phyloP scores from a whole-genome alignment of 2,888 invertebrate species.

The Bellardia pandia region DNA sequence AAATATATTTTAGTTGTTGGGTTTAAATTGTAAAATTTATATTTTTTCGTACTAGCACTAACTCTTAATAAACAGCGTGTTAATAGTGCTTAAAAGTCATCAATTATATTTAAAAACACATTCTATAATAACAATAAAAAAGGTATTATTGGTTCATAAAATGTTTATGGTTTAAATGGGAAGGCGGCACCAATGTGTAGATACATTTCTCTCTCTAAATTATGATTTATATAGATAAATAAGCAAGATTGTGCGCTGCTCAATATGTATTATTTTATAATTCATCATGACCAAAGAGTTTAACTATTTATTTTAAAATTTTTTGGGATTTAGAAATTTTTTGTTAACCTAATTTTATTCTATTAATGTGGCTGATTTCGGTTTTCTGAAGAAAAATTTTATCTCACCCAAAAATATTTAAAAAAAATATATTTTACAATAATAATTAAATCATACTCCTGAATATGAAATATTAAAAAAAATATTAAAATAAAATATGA shows the following conservation, averaged over 20 bases:
- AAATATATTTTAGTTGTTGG: conserved; percentile 18
- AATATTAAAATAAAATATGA: too few relatives aligned
- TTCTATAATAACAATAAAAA: conserved; percentile 15
- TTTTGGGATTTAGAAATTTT: background rate
- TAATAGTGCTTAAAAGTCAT: conserved; percentile 40
- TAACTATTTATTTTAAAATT: background rate
- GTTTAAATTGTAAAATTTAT: conserved; percentile 30
- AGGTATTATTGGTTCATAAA: background rate
- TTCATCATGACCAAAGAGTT: too few relatives aligned
- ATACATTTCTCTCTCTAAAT: too few relatives aligned
- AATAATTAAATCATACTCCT: too few relatives aligned
- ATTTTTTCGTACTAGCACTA: background rate
- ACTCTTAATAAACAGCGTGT: background rate
- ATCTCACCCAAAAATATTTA: background rate
- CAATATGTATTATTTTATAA: too few relatives aligned
- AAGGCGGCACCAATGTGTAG: background rate
- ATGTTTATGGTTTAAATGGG: background rate
- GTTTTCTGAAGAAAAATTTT: background rate
- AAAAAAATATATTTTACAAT: too few relatives aligned
- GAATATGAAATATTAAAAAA: too few relatives aligned
- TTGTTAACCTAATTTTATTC: background rate
- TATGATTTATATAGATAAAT: too few relatives aligned
- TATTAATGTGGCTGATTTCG: background rate
- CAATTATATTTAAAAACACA: conserved; percentile 26
- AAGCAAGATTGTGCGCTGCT: too few relatives aligned